A percentile compares a stretch with the other conserved stretches of the same genome.
Conservation (phyloP, 2,888 invertebrate genomes). For the Chymomyza amoena region DNA sequence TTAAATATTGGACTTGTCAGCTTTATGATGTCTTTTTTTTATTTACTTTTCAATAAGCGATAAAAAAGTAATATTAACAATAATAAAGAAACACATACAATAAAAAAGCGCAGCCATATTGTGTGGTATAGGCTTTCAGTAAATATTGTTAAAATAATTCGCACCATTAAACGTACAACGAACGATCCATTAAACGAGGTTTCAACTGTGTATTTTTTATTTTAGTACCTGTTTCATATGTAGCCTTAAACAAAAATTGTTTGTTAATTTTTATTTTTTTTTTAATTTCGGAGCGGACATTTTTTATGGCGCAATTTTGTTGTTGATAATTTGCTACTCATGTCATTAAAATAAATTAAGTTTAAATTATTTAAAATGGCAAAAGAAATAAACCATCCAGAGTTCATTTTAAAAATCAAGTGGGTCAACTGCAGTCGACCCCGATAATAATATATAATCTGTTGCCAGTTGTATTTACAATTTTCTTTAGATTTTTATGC, state of each 20-base stretch:
- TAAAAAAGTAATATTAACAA: slow-evolving; percentile 54
- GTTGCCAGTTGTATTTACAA: too few relatives aligned
- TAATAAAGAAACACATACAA: slow-evolving; percentile 6
- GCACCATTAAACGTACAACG: slow-evolving; percentile 66
- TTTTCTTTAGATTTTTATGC: too few relatives aligned
- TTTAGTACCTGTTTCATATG: slow-evolving; percentile 25
- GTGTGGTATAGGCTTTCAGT: slow-evolving; percentile 33
- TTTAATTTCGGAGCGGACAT: slow-evolving; percentile 36
- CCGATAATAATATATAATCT: too few relatives aligned
- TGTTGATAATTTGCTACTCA: slow-evolving; percentile 52
- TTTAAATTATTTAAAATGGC: slow-evolving; percentile 38
- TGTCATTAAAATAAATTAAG: slow-evolving; percentile 46
- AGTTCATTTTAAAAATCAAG: slow-evolving; percentile 24
- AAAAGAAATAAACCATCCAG: slow-evolving; percentile 35
- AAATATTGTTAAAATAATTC: slow-evolving; percentile 66
- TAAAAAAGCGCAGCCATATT: slow-evolving; percentile 50
- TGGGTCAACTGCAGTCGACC: too few relatives aligned
- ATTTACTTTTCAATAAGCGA: neutral
- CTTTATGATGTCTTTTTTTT: slow-evolving; percentile 60
- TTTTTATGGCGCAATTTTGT: slow-evolving; percentile 56
- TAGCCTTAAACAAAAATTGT: slow-evolving; percentile 19
- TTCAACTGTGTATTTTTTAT: neutral
- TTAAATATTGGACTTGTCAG: slow-evolving; percentile 53
- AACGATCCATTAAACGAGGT: slow-evolving; percentile 44
- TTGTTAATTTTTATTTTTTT: slow-evolving; percentile 40